Conservation (phyloP, 2,888 invertebrate species). For the Drosophila putrida region DNA sequence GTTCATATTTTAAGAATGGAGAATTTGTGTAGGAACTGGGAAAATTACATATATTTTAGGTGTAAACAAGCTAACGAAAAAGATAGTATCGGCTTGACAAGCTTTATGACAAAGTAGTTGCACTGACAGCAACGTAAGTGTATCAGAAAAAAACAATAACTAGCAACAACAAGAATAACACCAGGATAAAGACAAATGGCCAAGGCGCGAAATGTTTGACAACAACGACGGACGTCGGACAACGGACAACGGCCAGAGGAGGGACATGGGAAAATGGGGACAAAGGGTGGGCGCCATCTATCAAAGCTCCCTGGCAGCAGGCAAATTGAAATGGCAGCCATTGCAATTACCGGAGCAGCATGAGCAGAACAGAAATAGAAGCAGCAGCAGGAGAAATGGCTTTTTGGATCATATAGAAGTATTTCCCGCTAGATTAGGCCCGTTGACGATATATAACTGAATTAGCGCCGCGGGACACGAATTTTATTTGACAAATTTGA, state of each 20-base stretch:
- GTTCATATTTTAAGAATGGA: too few species aligned
- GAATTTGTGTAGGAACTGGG: too few species aligned
- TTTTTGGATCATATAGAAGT: conserved; percentile 34
- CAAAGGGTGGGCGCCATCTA: conserved; percentile 67
- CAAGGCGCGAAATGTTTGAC: conserved; percentile 79
- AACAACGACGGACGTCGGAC: conserved; percentile 38
- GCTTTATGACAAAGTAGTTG: background rate
- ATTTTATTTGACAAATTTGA: conserved; percentile 51
- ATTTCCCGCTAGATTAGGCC: conserved; percentile 69
- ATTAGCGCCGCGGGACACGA: conserved; percentile 70
- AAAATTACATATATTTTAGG: too few species aligned
- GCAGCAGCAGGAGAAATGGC: conserved; percentile 25
- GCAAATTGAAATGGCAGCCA: conserved; percentile 74
- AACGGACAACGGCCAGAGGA: background rate
- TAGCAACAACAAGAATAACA: conserved; percentile 12
- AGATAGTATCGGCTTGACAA: background rate
- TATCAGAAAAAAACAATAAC: conserved; percentile 4
- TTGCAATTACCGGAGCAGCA: conserved; percentile 67
- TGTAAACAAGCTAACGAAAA: background rate
- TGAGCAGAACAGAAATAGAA: background rate
- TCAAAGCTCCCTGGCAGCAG: conserved; percentile 65
- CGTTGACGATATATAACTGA: conserved; percentile 72
- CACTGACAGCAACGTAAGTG: background rate
- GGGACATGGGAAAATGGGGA: conserved; percentile 3
- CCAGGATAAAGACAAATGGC: conserved; percentile 68